These are phyloP conservation scores for Harpagus bidentatus DNA, from an alignment of 2,113 vertebrate genomes.

Conservation along the genomic window DNA sequence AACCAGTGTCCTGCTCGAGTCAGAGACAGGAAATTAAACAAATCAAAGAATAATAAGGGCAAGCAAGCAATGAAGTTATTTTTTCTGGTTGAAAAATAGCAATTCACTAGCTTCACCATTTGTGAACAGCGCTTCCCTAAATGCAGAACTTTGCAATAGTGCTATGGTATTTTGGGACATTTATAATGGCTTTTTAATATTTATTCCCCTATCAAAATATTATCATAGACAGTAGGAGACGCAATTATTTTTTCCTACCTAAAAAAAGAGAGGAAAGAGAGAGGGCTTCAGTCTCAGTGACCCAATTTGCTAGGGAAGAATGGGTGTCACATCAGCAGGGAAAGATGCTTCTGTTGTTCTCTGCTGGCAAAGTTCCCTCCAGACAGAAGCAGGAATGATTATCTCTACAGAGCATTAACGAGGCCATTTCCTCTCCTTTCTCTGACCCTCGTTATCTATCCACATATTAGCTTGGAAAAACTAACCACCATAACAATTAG, in stretches of 20 bases:
- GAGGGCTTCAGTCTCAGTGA: not conserved
- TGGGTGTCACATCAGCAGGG: not conserved
- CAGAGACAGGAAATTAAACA: not conserved
- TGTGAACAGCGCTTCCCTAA: not conserved
- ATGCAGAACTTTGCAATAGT: not conserved
- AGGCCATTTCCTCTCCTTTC: not conserved
- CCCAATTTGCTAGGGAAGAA: not conserved
- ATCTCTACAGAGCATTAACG: not conserved
- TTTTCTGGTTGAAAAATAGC: not conserved
- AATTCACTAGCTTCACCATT: not conserved
- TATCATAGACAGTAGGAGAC: not conserved
- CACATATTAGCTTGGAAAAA: not conserved
- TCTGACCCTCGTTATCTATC: not conserved
- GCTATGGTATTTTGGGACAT: not conserved
- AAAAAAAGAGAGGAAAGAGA: not conserved
- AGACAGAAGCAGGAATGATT: not conserved
- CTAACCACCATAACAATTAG: not conserved
- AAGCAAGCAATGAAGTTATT: not conserved
- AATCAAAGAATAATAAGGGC: not conserved
- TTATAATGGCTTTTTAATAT: not conserved
- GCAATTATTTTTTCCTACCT: not conserved
- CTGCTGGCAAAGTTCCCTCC: not conserved
- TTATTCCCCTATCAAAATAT: not conserved
- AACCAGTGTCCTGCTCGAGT: not conserved
- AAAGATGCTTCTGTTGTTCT: not conserved